A percentile compares a stretch with the other conserved stretches of the same genome.
These are phyloP conservation scores for Saccopteryx leptura DNA, from an alignment of 2,113 vertebrate genomes.

Conservation along the genomic window DNA sequence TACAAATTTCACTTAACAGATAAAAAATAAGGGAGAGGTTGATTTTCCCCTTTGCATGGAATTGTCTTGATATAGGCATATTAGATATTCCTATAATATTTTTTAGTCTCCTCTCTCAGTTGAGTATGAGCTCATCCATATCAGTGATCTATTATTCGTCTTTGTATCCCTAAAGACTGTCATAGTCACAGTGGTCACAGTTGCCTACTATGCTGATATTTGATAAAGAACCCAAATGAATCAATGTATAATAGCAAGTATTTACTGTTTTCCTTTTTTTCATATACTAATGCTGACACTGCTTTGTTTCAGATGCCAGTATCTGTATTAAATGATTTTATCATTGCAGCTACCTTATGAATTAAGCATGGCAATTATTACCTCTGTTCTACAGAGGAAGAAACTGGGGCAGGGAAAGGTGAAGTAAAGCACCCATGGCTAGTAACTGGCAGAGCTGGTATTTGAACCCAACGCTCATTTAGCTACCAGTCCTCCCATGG, in stretches of 20 bases:
- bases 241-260: not conserved
- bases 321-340: not conserved
- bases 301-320: not conserved
- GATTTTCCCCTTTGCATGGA: not conserved
- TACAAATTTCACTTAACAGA: not conserved
- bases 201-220: not conserved
- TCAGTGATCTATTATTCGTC: not conserved
- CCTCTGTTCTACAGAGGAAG: not conserved
- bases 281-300: not conserved
- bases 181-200: not conserved
- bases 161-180: not conserved
- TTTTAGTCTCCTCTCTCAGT: not conserved
- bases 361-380: not conserved
- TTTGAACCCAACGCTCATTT: not conserved
- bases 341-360: not conserved
- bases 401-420: not conserved
- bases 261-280: not conserved
- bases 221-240: not conserved
- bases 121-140: not conserved
- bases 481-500: not conserved
- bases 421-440: not conserved
- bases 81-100: not conserved
- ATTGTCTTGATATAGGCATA: not conserved
- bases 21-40: not conserved
- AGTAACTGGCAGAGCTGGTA: not conserved